These are phyloP conservation scores for Pollicipes pollicipes DNA, from an alignment of 1,140 invertebrate species.

Conservation along the genomic window DNA sequence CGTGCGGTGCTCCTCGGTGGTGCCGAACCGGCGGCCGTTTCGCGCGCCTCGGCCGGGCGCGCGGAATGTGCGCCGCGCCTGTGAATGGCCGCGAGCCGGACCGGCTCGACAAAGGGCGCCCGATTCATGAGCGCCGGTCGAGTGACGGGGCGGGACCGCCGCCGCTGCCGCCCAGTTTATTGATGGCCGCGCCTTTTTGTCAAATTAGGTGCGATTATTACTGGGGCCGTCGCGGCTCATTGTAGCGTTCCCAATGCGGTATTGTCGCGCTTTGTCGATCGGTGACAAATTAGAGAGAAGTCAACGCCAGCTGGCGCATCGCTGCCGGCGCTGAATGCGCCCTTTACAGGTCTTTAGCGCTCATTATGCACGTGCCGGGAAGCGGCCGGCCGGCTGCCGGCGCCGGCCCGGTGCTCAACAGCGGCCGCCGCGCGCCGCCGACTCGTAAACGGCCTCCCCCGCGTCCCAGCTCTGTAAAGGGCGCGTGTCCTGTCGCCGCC, in stretches of 20 bases:
- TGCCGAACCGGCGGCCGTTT: too few species aligned
- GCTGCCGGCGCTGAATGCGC: neutral
- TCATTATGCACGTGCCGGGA: neutral
- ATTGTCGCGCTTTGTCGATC: constrained; percentile 1
- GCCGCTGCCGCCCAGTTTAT: neutral
- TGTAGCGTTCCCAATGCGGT: neutral
- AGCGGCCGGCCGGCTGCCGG: neutral
- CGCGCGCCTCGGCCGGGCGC: too few species aligned
- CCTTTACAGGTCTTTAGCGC: constrained; percentile 1
- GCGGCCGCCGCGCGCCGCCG: too few species aligned
- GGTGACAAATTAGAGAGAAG: neutral
- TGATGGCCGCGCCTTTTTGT: neutral
- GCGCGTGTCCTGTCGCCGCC: neutral
- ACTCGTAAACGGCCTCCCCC: too few species aligned
- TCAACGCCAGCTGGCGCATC: neutral
- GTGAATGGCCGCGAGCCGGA: neutral
- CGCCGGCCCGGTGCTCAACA: neutral
- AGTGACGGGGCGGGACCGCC: neutral
- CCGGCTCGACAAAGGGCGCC: neutral
- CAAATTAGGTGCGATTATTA: constrained; percentile 1
- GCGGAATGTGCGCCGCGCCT: too few species aligned
- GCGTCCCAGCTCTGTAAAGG: too few species aligned
- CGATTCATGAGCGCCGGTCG: neutral
- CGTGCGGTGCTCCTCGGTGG: too few species aligned
- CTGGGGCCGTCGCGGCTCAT: too few species aligned